A percentile compares a stretch with the other conserved stretches of the same genome.
Evolutionary conservation across 2,797 vertebrate genomes (phyloP).

Genomic region (Acridotheres tristis): DNA sequence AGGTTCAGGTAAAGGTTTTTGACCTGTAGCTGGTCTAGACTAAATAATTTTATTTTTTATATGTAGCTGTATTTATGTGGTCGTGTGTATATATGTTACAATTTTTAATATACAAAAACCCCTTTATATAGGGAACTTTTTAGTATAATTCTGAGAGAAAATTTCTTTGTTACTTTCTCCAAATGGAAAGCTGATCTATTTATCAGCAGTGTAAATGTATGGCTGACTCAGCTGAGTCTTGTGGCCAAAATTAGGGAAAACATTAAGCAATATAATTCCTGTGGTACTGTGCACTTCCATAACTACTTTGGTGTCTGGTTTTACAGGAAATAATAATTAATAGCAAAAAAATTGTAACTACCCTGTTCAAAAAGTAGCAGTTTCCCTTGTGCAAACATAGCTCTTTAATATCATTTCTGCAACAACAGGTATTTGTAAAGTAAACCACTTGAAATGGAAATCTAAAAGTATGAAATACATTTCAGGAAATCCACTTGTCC

Average conservation of each 20-base stretch:
- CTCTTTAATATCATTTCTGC: background rate
- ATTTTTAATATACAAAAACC: background rate
- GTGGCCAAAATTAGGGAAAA: background rate
- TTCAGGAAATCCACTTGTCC: background rate
- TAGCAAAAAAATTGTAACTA: background rate
- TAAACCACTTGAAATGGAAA: background rate
- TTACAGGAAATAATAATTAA: background rate
- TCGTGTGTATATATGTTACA: fast-evolving
- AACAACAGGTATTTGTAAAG: background rate
- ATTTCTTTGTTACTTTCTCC: background rate
- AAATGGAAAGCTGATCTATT: background rate
- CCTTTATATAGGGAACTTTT: background rate
- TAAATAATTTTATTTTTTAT: background rate
- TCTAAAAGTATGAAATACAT: background rate
- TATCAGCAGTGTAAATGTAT: background rate
- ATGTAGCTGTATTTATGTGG: fast-evolving
- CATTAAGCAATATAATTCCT: background rate
- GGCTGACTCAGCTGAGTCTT: background rate
- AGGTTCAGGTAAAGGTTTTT: background rate
- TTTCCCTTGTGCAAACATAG: background rate
- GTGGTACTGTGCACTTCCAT: background rate
- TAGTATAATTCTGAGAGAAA: background rate
- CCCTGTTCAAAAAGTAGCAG: fast-evolving
- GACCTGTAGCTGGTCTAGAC: background rate
- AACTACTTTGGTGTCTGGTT: background rate